Percentiles rank a stretch among this genome's conserved stretches.
Conservation (phyloP, 2,113 vertebrate genomes). For the Phocoena phocoena region DNA sequence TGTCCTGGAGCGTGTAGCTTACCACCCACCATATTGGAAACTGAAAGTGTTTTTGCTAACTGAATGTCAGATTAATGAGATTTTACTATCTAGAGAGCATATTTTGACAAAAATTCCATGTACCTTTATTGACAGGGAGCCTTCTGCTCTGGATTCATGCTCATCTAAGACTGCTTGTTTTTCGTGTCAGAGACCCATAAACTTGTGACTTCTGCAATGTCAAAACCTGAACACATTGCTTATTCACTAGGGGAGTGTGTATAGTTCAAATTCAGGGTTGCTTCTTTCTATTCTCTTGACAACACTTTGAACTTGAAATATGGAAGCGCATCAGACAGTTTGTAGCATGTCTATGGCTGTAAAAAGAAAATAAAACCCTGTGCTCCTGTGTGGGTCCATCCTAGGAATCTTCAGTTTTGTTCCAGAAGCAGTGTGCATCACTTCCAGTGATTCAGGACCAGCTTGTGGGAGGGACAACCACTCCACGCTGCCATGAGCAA, state of each 20-base stretch:
- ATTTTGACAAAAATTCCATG: conserved; percentile 23
- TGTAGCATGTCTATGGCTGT: not conserved
- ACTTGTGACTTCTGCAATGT: conserved; percentile 13
- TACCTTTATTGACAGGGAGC: not conserved
- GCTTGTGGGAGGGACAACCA: not conserved
- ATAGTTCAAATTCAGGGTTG: not conserved
- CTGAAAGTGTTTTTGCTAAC: conserved; percentile 38
- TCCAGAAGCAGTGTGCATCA: not conserved
- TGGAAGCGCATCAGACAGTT: not conserved
- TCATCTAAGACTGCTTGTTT: not conserved
- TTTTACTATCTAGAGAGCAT: conserved; percentile 18
- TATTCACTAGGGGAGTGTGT: not conserved
- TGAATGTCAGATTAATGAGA: conserved; percentile 39
- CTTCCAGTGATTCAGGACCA: conserved; percentile 36
- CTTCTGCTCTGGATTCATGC: not conserved
- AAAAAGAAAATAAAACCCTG: not conserved
- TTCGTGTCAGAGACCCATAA: not conserved
- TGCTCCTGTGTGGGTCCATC: not conserved
- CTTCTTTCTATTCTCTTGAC: conserved; percentile 25
- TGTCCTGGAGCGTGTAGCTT: not conserved
- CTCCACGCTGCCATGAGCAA: not conserved
- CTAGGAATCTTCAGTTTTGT: not conserved
- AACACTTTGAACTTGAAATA: conserved; percentile 6
- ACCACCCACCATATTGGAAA: not conserved
- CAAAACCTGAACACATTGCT: not conserved